Conservation (phyloP, 30 jellyfish, hydroid and myxozoan genomes). For the Hydractinia echinata region DNA sequence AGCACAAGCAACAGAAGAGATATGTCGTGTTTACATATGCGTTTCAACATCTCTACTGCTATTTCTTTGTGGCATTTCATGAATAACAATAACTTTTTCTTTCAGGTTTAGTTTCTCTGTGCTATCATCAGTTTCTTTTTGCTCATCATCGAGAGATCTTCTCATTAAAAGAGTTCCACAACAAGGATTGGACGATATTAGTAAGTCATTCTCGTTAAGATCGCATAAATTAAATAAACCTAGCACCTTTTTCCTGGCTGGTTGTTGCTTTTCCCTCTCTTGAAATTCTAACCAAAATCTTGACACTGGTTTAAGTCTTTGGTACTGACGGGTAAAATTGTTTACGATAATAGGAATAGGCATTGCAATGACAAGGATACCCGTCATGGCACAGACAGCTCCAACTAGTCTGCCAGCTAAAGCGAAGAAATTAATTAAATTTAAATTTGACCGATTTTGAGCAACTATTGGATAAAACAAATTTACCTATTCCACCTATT, state of each 20-base stretch:
- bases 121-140: too few species aligned
- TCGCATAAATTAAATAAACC: constrained; percentile 12
- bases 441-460: not conserved
- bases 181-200: not conserved
- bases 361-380: constrained; percentile 93
- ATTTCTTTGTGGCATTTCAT: too few species aligned
- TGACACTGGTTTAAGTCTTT: constrained; percentile 82
- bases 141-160: too few species aligned
- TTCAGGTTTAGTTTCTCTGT: too few species aligned
- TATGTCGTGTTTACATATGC: too few species aligned
- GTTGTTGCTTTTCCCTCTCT: not conserved
- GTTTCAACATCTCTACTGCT: too few species aligned
- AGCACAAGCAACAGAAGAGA: too few species aligned
- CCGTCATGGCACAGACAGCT: constrained; percentile 98
- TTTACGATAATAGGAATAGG: constrained; percentile 95
- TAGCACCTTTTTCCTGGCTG: not conserved
- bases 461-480: not conserved
- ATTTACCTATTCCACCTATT: not conserved
- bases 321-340: constrained; percentile 87
- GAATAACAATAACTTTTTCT: too few species aligned
- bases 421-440: constrained; percentile 17
- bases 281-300: constrained; percentile 68
- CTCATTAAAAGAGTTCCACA: too few species aligned
- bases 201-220: not conserved
- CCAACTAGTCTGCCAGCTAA: constrained; percentile 93